Percentiles rank a stretch among this genome's conserved stretches.
phyloP scores from a whole-genome alignment of 1,140 invertebrate species.

The Cotesia glomerata region DNA sequence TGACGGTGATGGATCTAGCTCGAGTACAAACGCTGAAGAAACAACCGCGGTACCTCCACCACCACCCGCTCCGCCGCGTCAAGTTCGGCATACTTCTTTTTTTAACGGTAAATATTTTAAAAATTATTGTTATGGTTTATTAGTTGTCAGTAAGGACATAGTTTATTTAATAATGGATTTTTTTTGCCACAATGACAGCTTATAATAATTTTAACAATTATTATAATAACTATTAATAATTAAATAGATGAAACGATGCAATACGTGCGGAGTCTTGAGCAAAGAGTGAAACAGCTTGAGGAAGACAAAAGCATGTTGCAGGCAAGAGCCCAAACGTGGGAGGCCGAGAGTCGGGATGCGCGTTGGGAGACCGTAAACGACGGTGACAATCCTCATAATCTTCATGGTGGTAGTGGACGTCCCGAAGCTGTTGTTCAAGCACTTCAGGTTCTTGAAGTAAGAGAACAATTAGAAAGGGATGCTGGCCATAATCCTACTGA shows the following conservation, averaged over 20 bases:
- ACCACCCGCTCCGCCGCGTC: constrained; percentile 40
- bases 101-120: constrained; percentile 39
- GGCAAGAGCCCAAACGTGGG: constrained; percentile 62
- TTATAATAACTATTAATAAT: constrained; percentile 46
- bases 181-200: neutral
- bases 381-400: constrained; percentile 55
- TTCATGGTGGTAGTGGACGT: constrained; percentile 55
- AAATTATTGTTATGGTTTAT: neutral
- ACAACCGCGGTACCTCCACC: constrained; percentile 44
- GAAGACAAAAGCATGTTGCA: constrained; percentile 73
- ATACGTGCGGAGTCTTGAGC: constrained; percentile 87
- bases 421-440: constrained; percentile 91
- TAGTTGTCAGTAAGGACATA: neutral
- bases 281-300: constrained; percentile 83
- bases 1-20: constrained; percentile 89
- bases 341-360: constrained; percentile 42
- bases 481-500: constrained; percentile 83
- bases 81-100: constrained; percentile 39
- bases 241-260: constrained; percentile 79
- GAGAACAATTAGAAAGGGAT: constrained; percentile 84
- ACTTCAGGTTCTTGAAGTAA: constrained; percentile 87
- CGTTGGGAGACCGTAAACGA: constrained; percentile 59
- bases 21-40: constrained; percentile 87
- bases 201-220: neutral
- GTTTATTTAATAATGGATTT: neutral